phyloP scores from a whole-genome alignment of 2,888 invertebrate genomes.

The Flexamia atlantica region DNA sequence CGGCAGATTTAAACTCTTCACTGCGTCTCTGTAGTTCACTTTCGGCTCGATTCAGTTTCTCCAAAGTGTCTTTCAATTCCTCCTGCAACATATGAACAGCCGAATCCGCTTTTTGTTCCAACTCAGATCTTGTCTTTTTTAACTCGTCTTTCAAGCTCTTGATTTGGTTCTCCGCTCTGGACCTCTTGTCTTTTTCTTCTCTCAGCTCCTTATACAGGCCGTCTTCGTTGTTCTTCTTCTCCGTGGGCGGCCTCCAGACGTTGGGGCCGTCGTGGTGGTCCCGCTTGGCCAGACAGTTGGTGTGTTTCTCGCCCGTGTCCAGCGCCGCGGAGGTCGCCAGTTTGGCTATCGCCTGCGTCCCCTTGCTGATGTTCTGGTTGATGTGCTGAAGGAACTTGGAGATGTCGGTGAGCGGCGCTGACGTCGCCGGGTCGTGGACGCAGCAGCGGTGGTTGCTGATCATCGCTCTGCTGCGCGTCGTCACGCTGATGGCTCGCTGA shows the following conservation, averaged over 20 bases:
- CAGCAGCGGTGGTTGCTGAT: not conserved
- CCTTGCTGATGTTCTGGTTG: conserved; percentile 35
- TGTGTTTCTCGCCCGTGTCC: not conserved
- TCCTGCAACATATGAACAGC: conserved; percentile 3
- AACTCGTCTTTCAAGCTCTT: conserved; percentile 21
- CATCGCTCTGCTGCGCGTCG: not conserved
- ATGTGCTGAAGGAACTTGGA: conserved; percentile 39
- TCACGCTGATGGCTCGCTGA: not conserved
- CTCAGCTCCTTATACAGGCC: conserved; percentile 11
- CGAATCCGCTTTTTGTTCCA: conserved; percentile 8
- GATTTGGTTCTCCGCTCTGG: conserved; percentile 21
- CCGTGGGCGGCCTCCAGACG: not conserved
- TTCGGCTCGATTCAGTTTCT: conserved; percentile 16
- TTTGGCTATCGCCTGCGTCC: conserved; percentile 29
- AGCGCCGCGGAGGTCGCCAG: not conserved
- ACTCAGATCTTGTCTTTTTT: not conserved
- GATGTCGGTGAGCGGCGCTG: conserved; percentile 36
- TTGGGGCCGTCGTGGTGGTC: not conserved
- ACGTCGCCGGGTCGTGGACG: not conserved
- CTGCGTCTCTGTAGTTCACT: not conserved
- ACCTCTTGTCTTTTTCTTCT: conserved; percentile 15
- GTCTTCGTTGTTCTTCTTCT: conserved; percentile 15
- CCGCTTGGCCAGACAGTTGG: not conserved
- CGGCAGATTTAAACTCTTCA: conserved; percentile 11
- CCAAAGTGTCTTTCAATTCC: conserved; percentile 18